A percentile compares a stretch with the other conserved stretches of the same genome.
phyloP scores from a whole-genome alignment of 1,140 invertebrate genomes.

The Aleiodes sp. region DNA sequence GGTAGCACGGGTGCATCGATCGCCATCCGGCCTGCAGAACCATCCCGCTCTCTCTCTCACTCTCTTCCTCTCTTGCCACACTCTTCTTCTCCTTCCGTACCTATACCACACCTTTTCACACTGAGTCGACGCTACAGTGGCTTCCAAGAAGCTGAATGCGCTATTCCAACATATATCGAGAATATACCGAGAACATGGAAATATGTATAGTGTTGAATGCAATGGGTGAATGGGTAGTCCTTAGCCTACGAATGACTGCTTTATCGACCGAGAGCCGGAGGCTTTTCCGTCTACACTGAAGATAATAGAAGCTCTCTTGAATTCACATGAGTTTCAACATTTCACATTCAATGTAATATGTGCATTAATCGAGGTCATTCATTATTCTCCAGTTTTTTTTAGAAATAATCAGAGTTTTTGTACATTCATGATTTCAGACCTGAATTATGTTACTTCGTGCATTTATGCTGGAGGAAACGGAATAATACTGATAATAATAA shows the following conservation, averaged over 20 bases:
- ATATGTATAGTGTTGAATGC: conserved; percentile 17
- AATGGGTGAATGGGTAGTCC: conserved; percentile 28
- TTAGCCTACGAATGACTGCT: conserved; percentile 12
- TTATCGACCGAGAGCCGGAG: conserved; percentile 32
- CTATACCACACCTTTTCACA: neutral
- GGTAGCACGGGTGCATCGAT: conserved; percentile 49
- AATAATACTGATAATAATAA: neutral
- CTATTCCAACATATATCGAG: neutral
- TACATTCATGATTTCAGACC: too few species aligned
- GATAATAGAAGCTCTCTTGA: conserved; percentile 25
- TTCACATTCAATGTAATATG: neutral
- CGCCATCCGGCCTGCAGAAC: conserved; percentile 44
- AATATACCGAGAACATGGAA: neutral
- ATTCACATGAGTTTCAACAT: neutral
- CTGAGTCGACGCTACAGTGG: neutral
- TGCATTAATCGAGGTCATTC: neutral
- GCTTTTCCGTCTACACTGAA: conserved; percentile 20
- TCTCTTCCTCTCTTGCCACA: neutral
- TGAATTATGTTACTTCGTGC: too few species aligned
- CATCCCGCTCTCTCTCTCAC: conserved; percentile 37
- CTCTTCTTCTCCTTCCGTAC: neutral
- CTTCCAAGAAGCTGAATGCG: neutral
- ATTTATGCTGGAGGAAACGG: too few species aligned
- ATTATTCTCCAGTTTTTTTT: neutral
- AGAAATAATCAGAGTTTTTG: neutral